Evolutionary conservation across 1,140 invertebrate genomes (phyloP).

Genomic region (Zaprionus africanus): DNA sequence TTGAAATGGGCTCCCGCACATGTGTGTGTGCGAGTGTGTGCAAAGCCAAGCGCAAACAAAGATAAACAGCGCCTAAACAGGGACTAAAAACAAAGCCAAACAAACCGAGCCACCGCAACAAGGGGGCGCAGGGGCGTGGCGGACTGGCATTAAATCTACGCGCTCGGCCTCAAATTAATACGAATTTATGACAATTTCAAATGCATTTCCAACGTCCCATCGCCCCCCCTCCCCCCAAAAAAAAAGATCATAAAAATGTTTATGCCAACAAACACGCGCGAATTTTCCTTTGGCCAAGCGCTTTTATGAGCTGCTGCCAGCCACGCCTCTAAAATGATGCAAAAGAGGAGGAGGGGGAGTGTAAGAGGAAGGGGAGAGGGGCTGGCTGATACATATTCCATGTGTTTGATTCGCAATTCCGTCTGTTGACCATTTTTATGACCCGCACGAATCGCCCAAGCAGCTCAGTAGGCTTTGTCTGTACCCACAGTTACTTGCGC

Average conservation of each 20-base stretch:
- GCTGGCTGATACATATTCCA: constrained; percentile 7
- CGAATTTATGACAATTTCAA: constrained; percentile 67
- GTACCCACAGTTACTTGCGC: constrained; percentile 20
- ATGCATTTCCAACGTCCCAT: constrained; percentile 52
- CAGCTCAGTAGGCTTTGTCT: constrained; percentile 14
- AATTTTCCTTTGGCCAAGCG: constrained; percentile 46
- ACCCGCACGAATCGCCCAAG: constrained; percentile 43
- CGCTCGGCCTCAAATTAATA: constrained; percentile 56
- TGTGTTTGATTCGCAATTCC: constrained; percentile 42
- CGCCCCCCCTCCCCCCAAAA: background rate
- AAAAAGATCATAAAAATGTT: constrained; percentile 49
- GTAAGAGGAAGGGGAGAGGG: background rate
- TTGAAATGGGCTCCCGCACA: constrained; percentile 42
- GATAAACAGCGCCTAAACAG: constrained; percentile 58
- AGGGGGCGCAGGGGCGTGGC: background rate
- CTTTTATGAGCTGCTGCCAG: constrained; percentile 51
- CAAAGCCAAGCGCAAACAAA: constrained; percentile 37
- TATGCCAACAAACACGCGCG: constrained; percentile 51
- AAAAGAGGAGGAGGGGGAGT: background rate
- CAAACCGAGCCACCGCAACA: constrained; percentile 33
- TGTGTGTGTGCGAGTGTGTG: constrained; percentile 5
- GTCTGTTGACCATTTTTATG: constrained; percentile 57
- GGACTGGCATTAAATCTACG: constrained; percentile 50
- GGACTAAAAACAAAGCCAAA: constrained; percentile 56
- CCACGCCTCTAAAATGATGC: constrained; percentile 47